These are phyloP conservation scores for Euura lappo DNA, from an alignment of 1,140 invertebrate genomes.

Conservation along the genomic window DNA sequence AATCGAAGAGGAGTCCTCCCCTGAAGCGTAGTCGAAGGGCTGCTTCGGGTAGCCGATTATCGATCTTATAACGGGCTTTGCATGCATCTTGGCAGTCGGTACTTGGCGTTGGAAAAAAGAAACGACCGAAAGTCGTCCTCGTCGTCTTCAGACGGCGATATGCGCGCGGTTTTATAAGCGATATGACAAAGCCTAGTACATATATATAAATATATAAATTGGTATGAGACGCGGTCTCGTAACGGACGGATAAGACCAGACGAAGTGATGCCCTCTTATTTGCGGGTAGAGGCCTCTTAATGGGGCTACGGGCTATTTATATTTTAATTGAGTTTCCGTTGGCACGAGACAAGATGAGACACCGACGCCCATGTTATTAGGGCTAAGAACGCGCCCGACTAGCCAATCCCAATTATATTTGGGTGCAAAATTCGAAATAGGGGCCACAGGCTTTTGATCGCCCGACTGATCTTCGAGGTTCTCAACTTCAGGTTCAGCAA, in stretches of 20 bases:
- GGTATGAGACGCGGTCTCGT: neutral
- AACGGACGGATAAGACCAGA: conserved; percentile 1
- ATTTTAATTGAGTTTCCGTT: conserved; percentile 7
- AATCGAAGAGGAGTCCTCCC: conserved; percentile 3
- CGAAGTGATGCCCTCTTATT: conserved; percentile 6
- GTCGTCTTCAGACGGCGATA: neutral
- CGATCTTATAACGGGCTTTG: conserved; percentile 4
- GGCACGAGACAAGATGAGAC: conserved; percentile 4
- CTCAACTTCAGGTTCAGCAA: too few relatives aligned
- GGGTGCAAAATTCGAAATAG: neutral
- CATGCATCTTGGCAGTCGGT: neutral
- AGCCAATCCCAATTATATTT: conserved; percentile 7
- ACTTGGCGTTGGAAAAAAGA: neutral
- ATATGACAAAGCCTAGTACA: neutral
- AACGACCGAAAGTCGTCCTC: neutral
- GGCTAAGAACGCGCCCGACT: neutral
- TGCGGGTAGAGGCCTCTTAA: conserved; percentile 1
- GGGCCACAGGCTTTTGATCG: neutral
- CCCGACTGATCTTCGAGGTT: neutral
- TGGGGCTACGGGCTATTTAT: conserved; percentile 4
- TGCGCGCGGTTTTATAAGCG: neutral
- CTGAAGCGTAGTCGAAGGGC: neutral
- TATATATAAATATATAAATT: neutral
- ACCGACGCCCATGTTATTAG: conserved; percentile 6
- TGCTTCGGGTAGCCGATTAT: neutral